phyloP scores from a whole-genome alignment of 2,797 vertebrate species.

The Caiman crocodilus region DNA sequence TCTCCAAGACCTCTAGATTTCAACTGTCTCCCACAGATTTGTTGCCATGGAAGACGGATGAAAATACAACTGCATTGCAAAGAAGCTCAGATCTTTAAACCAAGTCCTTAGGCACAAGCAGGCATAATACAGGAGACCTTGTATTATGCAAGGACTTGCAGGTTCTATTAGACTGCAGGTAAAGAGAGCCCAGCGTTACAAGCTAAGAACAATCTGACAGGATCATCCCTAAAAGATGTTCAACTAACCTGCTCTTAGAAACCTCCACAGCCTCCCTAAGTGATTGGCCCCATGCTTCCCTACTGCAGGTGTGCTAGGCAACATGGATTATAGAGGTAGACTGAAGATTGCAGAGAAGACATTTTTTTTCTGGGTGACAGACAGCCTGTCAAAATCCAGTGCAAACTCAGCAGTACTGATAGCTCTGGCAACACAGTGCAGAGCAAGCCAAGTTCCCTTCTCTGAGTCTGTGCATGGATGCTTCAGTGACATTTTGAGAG shows the following conservation, averaged over 20 bases:
- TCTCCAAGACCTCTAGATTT: rapidly evolving
- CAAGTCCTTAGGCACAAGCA: background rate
- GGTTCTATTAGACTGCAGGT: background rate
- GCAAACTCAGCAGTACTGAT: too few relatives aligned
- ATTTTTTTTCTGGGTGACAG: too few relatives aligned
- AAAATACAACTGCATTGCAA: background rate
- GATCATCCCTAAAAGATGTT: background rate
- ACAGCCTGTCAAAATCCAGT: too few relatives aligned
- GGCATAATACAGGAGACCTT: background rate
- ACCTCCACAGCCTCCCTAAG: background rate
- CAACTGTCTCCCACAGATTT: background rate
- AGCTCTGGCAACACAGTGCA: too few relatives aligned
- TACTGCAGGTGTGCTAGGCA: too few relatives aligned
- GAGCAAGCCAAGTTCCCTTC: too few relatives aligned
- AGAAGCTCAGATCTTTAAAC: background rate
- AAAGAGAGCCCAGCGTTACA: background rate
- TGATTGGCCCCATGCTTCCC: rapidly evolving
- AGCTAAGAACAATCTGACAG: background rate
- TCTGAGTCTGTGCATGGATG: too few relatives aligned
- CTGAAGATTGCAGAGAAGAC: too few relatives aligned
- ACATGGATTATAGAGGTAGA: too few relatives aligned
- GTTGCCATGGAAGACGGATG: background rate
- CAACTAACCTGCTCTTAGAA: background rate
- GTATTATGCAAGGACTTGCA: rapidly evolving
- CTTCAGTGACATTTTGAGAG: too few relatives aligned